phyloP scores from a whole-genome alignment of 2,888 invertebrate genomes.

The Serripes groenlandicus region DNA sequence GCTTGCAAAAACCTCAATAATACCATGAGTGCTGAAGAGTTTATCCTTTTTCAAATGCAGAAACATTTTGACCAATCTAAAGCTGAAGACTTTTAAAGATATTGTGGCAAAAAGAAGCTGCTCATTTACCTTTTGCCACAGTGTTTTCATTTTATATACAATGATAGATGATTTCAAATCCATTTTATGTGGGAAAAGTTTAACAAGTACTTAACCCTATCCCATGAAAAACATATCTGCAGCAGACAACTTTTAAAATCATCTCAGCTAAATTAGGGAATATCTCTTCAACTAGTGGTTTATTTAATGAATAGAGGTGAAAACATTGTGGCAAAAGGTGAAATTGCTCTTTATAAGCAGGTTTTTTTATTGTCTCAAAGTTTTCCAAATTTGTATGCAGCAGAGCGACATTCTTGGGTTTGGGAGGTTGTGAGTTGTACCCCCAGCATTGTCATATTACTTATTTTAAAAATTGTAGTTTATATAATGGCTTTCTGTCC shows the following conservation, averaged over 20 bases:
- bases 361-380: neutral
- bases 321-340: conserved; percentile 9
- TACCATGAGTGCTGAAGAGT: too few relatives aligned
- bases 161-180: too few relatives aligned
- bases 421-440: too few relatives aligned
- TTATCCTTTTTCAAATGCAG: neutral
- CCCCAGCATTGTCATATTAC: too few relatives aligned
- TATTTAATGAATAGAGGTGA: too few relatives aligned
- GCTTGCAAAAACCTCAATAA: neutral
- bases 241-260: neutral
- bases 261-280: neutral
- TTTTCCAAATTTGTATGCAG: neutral
- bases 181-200: too few relatives aligned
- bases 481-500: too few relatives aligned
- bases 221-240: neutral
- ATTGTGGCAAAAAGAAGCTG: neutral
- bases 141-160: too few relatives aligned
- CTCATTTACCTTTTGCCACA: neutral
- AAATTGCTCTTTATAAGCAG: conserved; percentile 5
- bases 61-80: neutral
- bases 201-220: neutral
- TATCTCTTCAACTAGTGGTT: too few relatives aligned
- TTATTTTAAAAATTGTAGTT: too few relatives aligned
- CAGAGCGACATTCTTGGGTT: too few relatives aligned
- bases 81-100: neutral